phyloP scores from a whole-genome alignment of 2,888 invertebrate species.

The Stegophylla sp. region DNA sequence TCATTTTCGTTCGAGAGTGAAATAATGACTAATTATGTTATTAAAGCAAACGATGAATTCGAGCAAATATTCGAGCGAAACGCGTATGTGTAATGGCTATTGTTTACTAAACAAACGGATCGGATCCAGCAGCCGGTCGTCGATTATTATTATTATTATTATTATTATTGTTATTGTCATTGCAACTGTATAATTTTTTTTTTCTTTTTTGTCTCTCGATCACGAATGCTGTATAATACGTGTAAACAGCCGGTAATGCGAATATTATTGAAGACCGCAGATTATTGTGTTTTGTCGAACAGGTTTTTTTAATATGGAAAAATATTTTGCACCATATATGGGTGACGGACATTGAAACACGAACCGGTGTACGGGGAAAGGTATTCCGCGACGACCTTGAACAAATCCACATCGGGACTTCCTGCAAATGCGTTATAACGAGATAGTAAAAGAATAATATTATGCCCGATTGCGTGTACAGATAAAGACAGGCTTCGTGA shows the following conservation, averaged over 20 bases:
- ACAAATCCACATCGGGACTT: constrained; percentile 37
- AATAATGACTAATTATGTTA: background rate
- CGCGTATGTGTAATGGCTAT: background rate
- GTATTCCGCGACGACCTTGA: constrained; percentile 17
- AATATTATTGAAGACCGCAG: background rate
- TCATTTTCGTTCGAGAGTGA: too few species aligned
- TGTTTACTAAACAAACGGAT: background rate
- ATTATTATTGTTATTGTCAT: background rate
- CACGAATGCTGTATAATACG: background rate
- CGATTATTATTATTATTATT: background rate
- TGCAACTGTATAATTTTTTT: background rate
- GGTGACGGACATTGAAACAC: constrained; percentile 45
- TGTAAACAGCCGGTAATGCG: too few species aligned
- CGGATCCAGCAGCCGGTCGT: background rate
- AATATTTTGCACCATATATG: constrained; percentile 50
- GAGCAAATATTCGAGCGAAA: background rate
- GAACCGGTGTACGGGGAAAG: background rate
- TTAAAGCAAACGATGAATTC: too few species aligned
- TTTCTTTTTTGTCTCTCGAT: background rate
- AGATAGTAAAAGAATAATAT: background rate
- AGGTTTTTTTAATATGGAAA: constrained; percentile 36
- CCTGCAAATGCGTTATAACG: constrained; percentile 3
- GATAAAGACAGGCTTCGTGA: background rate
- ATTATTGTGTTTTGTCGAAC: constrained; percentile 29
- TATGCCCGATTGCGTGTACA: background rate